A percentile compares a stretch with the other conserved stretches of the same genome.
Evolutionary conservation across 1,140 invertebrate species (phyloP).

Genomic region (Formica selysi): DNA sequence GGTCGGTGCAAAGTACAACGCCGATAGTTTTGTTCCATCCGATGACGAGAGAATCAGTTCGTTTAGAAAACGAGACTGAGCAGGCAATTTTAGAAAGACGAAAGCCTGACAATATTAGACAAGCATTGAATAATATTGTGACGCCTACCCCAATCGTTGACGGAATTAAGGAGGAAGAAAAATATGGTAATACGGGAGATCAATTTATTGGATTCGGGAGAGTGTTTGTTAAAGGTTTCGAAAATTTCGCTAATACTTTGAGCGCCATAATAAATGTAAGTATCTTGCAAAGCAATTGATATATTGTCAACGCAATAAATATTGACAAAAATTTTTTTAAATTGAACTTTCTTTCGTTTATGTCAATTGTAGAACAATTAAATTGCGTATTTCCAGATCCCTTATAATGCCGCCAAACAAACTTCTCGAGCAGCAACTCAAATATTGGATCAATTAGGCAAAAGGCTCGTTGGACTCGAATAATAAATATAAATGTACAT

Average conservation of each 20-base stretch:
- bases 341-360: background rate
- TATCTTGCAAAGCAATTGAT: constrained; percentile 50
- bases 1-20: constrained; percentile 9
- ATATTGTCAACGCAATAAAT: background rate
- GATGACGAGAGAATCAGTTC: constrained; percentile 74
- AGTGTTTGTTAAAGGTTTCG: constrained; percentile 87
- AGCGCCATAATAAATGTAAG: constrained; percentile 86
- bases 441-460: constrained; percentile 87
- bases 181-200: constrained; percentile 90
- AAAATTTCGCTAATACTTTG: constrained; percentile 88
- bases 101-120: constrained; percentile 65
- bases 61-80: constrained; percentile 75
- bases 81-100: constrained; percentile 79
- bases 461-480: constrained; percentile 86
- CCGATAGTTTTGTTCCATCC: constrained; percentile 20
- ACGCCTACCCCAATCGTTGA: constrained; percentile 89
- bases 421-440: constrained; percentile 86
- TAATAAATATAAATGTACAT: constrained; percentile 58
- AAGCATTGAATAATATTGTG: constrained; percentile 73
- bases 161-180: constrained; percentile 89
- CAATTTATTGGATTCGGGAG: constrained; percentile 87
- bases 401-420: constrained; percentile 84
- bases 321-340: background rate
- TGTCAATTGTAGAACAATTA: background rate
- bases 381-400: constrained; percentile 82